These are phyloP conservation scores for Drosophila hawaiiensis DNA, from an alignment of 2,888 invertebrate species.

Conservation along the genomic window DNA sequence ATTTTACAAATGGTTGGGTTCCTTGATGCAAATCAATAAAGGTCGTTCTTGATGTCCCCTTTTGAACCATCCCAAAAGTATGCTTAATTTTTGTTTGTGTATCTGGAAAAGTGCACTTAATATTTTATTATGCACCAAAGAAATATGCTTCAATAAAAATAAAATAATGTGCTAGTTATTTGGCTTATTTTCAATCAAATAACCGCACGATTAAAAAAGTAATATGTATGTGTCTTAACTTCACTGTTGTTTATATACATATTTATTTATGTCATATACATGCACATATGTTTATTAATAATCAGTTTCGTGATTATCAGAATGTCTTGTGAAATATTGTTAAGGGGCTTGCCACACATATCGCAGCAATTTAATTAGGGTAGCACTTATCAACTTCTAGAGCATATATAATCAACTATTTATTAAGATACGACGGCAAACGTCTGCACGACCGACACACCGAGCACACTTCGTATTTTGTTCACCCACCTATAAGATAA, in stretches of 20 bases:
- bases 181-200: neutral
- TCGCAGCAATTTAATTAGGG: neutral
- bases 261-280: neutral
- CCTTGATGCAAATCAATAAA: neutral
- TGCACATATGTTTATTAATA: neutral
- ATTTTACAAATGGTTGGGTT: neutral
- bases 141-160: neutral
- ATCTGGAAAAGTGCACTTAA: neutral
- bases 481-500: slow-evolving; percentile 8
- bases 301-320: neutral
- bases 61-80: neutral
- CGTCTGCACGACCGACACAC: neutral
- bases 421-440: slow-evolving; percentile 7
- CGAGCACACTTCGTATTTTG: neutral
- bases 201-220: neutral
- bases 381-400: neutral
- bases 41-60: neutral
- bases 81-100: neutral
- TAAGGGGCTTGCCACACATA: neutral
- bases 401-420: neutral
- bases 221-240: neutral
- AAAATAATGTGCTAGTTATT: neutral
- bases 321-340: neutral
- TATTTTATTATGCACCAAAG: neutral
- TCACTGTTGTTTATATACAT: neutral